Base-by-base conservation (phyloP, 2,797 vertebrate genomes). In the Presbytis comata region DNA sequence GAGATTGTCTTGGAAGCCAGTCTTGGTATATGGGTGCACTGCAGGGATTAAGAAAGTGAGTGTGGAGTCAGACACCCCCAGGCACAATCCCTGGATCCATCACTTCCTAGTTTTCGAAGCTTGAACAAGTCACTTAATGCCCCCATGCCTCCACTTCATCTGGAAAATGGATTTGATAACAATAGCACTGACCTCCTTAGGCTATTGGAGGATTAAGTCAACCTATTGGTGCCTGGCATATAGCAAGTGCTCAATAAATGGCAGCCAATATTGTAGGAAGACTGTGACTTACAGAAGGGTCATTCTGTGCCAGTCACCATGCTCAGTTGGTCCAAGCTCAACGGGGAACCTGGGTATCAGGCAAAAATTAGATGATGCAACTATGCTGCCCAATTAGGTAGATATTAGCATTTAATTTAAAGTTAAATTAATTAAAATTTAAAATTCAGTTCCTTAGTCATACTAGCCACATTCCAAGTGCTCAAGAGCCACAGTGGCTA, bases 261-360 rank as follows among this genome's bases (percentile, higher is more conserved):
- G 30, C 11, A 88, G 19, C 53, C 8, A 5, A 44, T 46, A 19
- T 24, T n/a, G n/a, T 46, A 72, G 30, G 41, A 46, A 80, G 89
- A 28, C 21, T 17, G 16, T 55, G 61, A 36, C 53, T 39, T 57
- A 39, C 1, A 36, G 57, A 55, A 24, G 84, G 8, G 41, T 70
- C 2, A 0, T n/a, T 48, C 5, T 3, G 10, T 21, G 33, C 78
- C 59, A 9, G 5, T 78, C 8, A 0, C 36, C 5, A 0, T 3
- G 30, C n/a, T 80, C 30, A 10, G 36, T 1, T 41, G 36, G 30
- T 64, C 22, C 33, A 17, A 0, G 30, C n/a, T 78, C 67, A 19
- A 13, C 3, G 5, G 55, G 64, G 33, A 76, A n/a, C 12, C 28
- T 10, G 24, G 61, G 55, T 33, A n/a, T 14, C 5, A 5, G 57